Evolutionary conservation across 2,113 vertebrate genomes (phyloP).

Genomic region (Ictalurus punctatus): DNA sequence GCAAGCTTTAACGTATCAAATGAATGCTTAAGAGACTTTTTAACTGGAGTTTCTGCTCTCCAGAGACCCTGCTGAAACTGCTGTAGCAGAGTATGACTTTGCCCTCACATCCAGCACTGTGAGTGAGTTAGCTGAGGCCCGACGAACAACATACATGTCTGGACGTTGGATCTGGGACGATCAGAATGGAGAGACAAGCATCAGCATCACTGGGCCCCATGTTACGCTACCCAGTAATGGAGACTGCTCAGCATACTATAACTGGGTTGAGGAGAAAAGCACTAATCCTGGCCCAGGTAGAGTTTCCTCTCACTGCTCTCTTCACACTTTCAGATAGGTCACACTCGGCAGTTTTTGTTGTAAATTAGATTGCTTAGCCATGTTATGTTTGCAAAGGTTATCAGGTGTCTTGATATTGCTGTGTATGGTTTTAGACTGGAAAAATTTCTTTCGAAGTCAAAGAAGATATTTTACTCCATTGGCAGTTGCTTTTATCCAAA

Average conservation of each 20-base stretch:
- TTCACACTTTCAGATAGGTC: background rate
- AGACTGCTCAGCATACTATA: conserved; percentile 96
- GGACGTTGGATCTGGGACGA: conserved; percentile 98
- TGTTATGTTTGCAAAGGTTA: background rate
- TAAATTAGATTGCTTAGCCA: background rate
- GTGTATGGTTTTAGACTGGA: background rate
- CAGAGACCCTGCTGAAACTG: conserved; percentile 85
- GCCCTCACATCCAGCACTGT: conserved; percentile 95
- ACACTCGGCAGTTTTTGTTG: background rate
- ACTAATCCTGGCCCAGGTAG: conserved; percentile 88
- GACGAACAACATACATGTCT: conserved; percentile 93
- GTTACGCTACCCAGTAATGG: conserved; percentile 92
- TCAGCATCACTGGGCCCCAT: conserved; percentile 87
- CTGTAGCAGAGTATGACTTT: conserved; percentile 81
- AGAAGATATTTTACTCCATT: background rate
- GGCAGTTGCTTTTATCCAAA: background rate
- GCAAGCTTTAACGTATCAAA: background rate
- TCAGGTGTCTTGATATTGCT: background rate
- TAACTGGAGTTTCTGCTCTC: background rate
- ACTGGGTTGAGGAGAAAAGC: conserved; percentile 89
- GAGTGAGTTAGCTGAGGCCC: conserved; percentile 92
- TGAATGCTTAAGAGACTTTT: background rate
- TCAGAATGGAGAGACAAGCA: conserved; percentile 95
- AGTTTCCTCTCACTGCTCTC: background rate
- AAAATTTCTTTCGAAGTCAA: background rate